phyloP scores from a whole-genome alignment of 2,888 invertebrate genomes.

The Maniola hyperantus region DNA sequence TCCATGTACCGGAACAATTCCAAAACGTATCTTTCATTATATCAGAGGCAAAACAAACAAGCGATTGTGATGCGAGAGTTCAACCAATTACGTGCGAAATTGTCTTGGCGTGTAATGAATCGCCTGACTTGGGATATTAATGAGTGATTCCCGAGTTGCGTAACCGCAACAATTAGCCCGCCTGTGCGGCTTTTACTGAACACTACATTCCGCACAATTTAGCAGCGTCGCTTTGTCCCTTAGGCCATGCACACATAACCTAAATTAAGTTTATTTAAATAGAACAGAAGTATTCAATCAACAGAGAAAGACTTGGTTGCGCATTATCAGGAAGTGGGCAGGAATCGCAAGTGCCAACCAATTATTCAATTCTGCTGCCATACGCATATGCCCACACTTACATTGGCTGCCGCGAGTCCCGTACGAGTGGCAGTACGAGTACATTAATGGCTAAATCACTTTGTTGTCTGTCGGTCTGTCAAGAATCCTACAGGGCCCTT shows the following conservation, averaged over 20 bases:
- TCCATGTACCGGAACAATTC: not conserved
- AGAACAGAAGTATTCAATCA: too few relatives aligned
- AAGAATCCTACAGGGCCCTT: too few relatives aligned
- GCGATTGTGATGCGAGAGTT: conserved; percentile 23
- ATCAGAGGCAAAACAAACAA: conserved; percentile 13
- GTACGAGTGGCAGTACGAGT: too few relatives aligned
- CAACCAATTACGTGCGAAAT: conserved; percentile 29
- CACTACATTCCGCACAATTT: conserved; percentile 42
- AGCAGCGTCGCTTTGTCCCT: conserved; percentile 28
- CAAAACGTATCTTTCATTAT: conserved; percentile 13
- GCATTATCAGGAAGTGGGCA: too few relatives aligned
- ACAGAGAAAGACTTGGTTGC: too few relatives aligned
- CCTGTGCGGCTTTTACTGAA: conserved; percentile 34
- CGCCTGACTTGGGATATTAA: conserved; percentile 34
- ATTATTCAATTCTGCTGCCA: too few relatives aligned
- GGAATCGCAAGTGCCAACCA: too few relatives aligned
- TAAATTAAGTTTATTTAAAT: too few relatives aligned
- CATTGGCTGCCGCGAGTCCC: too few relatives aligned
- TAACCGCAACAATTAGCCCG: conserved; percentile 38
- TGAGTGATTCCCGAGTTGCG: conserved; percentile 37
- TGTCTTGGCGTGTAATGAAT: conserved; percentile 36
- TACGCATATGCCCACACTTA: too few relatives aligned
- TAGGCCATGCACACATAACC: conserved; percentile 27
- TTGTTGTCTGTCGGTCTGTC: too few relatives aligned
- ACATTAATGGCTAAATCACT: too few relatives aligned